Evolutionary conservation across 2,797 vertebrate genomes (phyloP).

Genomic region (Remorina albescens): DNA sequence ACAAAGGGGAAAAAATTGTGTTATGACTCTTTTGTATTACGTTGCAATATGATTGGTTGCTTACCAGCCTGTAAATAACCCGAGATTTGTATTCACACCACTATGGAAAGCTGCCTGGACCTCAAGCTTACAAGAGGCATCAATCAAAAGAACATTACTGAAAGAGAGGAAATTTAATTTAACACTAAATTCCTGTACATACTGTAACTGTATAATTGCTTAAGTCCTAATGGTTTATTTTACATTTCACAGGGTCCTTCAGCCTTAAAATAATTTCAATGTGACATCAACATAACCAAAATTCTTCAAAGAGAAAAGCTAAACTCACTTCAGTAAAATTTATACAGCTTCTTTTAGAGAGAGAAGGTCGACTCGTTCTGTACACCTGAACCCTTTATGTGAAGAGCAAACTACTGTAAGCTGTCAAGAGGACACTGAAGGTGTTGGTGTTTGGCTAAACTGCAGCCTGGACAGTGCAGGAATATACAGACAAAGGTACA

Average conservation of each 20-base stretch:
- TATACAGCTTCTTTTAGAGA: conserved; percentile 73
- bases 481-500: conserved; percentile 92
- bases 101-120: conserved; percentile 52
- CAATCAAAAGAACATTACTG: conserved; percentile 13
- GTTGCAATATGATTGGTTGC: neutral
- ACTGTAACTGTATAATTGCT: conserved; percentile 7
- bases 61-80: conserved; percentile 12
- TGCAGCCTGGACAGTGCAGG: conserved; percentile 89
- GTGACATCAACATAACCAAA: conserved; percentile 44
- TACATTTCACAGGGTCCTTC: conserved; percentile 64
- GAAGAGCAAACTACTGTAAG: conserved; percentile 64
- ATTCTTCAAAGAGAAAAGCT: conserved; percentile 63
- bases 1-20: neutral
- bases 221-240: conserved; percentile 26
- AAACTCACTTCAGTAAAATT: conserved; percentile 71
- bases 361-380: conserved; percentile 58
- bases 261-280: conserved; percentile 39
- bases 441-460: conserved; percentile 69
- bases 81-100: conserved; percentile 4
- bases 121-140: conserved; percentile 46
- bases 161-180: conserved; percentile 1
- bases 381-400: conserved; percentile 63
- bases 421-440: conserved; percentile 56
- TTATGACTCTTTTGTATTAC: neutral
- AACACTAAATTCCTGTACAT: conserved; percentile 20